Evolutionary conservation across 2,888 invertebrate species (phyloP).

Genomic region (Volucella bombylans): DNA sequence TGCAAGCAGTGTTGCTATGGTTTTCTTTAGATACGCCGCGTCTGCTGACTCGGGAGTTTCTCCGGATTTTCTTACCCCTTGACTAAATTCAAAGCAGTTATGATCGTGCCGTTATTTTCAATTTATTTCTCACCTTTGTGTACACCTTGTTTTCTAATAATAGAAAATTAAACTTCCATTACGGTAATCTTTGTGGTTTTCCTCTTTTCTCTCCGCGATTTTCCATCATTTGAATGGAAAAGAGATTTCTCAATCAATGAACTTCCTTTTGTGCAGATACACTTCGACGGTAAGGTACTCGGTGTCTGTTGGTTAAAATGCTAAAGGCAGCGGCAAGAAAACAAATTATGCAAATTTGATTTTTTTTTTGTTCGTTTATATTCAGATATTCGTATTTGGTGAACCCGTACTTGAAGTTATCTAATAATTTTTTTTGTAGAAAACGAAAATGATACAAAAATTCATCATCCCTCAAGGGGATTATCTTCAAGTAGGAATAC

Average conservation of each 20-base stretch:
- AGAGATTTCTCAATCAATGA: constrained; percentile 44
- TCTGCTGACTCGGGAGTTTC: constrained; percentile 23
- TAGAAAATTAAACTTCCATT: constrained; percentile 57
- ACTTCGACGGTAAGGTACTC: not conserved
- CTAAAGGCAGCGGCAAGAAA: constrained; percentile 18
- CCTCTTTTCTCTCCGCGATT: constrained; percentile 22
- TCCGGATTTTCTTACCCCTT: constrained; percentile 13
- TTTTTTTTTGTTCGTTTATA: constrained; percentile 23
- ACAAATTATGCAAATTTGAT: constrained; percentile 49
- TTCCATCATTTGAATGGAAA: constrained; percentile 27
- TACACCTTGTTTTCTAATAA: constrained; percentile 11
- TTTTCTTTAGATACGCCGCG: not conserved
- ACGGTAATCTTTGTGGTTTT: constrained; percentile 58
- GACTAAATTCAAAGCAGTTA: constrained; percentile 25
- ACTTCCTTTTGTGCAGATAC: constrained; percentile 41
- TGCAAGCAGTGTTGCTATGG: not conserved
- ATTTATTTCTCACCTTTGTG: constrained; percentile 57
- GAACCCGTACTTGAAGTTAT: constrained; percentile 9
- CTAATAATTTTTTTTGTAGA: constrained; percentile 21
- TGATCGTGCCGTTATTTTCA: constrained; percentile 62
- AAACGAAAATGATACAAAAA: constrained; percentile 2
- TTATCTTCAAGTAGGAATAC: not conserved
- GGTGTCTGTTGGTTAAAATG: constrained; percentile 9
- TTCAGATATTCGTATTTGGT: not conserved
- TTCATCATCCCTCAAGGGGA: constrained; percentile 26